A percentile compares a stretch with the other conserved stretches of the same genome.
Evolutionary conservation across 2,888 invertebrate genomes (phyloP).

Genomic region (Trissolcus brochymenae): DNA sequence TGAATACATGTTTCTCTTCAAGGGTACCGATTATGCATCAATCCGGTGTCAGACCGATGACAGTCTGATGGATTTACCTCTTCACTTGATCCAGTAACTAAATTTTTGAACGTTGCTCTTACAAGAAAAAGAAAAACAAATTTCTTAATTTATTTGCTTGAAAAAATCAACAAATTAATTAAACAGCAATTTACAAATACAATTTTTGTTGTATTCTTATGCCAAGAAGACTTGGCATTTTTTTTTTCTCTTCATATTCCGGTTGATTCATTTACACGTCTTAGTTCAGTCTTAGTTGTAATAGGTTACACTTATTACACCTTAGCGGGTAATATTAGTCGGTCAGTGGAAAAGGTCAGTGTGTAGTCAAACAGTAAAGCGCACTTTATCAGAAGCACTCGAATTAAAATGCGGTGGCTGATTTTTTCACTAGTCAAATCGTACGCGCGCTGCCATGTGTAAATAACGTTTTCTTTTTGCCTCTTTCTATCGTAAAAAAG

Average conservation of each 20-base stretch:
- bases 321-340: constrained; percentile 44
- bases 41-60: constrained; percentile 36
- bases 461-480: too few relatives aligned
- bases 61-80: constrained; percentile 31
- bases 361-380: constrained; percentile 48
- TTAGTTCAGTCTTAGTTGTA: too few relatives aligned
- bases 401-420: neutral
- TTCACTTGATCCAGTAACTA: constrained; percentile 9
- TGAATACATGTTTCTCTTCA: constrained; percentile 45
- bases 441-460: too few relatives aligned
- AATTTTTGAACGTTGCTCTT: constrained; percentile 7
- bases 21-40: constrained; percentile 39
- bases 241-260: too few relatives aligned
- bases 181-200: too few relatives aligned
- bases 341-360: constrained; percentile 57
- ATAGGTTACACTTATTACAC: constrained; percentile 10
- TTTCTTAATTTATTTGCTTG: too few relatives aligned
- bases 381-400: constrained; percentile 17
- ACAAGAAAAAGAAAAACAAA: constrained; percentile 1
- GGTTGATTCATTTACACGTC: too few relatives aligned
- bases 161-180: too few relatives aligned
- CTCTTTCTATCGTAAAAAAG: too few relatives aligned
- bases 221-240: too few relatives aligned
- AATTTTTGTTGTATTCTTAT: too few relatives aligned
- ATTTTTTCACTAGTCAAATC: too few relatives aligned